Evolutionary conservation across 2,888 invertebrate genomes (phyloP).

Genomic region (Plebejus melissa): DNA sequence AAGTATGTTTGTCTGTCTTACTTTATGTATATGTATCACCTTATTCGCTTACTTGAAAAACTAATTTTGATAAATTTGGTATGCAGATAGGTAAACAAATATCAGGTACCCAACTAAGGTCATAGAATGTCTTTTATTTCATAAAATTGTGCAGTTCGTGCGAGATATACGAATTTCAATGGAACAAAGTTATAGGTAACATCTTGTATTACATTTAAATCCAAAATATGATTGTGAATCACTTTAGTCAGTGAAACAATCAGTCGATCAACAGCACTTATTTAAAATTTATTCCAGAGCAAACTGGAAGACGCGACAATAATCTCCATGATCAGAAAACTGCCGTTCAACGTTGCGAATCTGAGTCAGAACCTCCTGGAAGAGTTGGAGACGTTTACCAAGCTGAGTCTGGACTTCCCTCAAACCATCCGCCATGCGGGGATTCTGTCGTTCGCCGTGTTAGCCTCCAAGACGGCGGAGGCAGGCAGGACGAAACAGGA

Average conservation of each 20-base stretch:
- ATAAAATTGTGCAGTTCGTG: background rate
- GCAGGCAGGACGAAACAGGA: slow-evolving; percentile 76
- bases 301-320: slow-evolving; percentile 81
- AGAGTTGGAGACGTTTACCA: slow-evolving; percentile 75
- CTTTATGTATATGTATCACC: background rate
- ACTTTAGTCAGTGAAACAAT: too few species aligned
- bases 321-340: slow-evolving; percentile 81
- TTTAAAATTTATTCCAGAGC: slow-evolving; percentile 48
- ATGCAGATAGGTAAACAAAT: too few species aligned
- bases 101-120: background rate
- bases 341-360: slow-evolving; percentile 85
- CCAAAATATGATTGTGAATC: too few species aligned
- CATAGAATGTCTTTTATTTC: too few species aligned
- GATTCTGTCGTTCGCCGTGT: slow-evolving; percentile 83
- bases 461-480: slow-evolving; percentile 82
- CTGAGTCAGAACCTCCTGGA: slow-evolving; percentile 70
- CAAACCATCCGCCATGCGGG: slow-evolving; percentile 82
- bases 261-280: too few species aligned
- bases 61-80: too few species aligned
- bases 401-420: slow-evolving; percentile 59
- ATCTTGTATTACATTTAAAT: background rate
- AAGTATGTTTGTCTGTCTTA: background rate
- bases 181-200: background rate
- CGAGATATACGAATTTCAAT: background rate
- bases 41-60: too few species aligned